Conservation (phyloP, 2,888 invertebrate genomes). For the Strigamia maritima region DNA sequence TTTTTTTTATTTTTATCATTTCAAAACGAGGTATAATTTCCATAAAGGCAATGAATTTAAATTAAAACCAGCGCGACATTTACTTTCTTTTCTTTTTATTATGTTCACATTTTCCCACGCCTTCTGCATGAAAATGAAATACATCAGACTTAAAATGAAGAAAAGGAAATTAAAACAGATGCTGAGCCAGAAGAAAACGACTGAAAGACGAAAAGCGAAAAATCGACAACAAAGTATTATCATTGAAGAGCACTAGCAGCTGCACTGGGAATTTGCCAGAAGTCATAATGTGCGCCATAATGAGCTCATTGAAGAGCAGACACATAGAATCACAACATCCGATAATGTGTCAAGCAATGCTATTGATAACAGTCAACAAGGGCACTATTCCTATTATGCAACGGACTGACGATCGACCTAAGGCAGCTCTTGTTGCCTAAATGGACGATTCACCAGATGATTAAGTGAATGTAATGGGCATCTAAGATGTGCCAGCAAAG, state of each 20-base stretch:
- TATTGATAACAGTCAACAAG: conserved; percentile 19
- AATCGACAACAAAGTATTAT: neutral
- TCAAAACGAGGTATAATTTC: neutral
- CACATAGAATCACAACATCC: conserved; percentile 10
- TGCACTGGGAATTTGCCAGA: conserved; percentile 23
- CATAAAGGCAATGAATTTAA: conserved; percentile 1
- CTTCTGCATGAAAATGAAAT: neutral
- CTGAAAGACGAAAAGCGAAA: neutral
- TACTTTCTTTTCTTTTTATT: neutral
- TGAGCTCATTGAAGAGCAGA: conserved; percentile 19
- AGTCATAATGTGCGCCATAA: conserved; percentile 17
- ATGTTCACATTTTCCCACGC: neutral
- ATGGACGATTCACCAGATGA: conserved; percentile 15
- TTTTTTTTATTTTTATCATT: neutral
- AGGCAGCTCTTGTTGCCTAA: neutral
- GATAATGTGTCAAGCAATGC: conserved; percentile 10
- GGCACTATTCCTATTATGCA: conserved; percentile 15
- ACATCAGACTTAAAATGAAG: neutral
- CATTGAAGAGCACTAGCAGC: neutral
- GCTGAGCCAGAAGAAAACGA: neutral
- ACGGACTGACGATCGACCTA: conserved; percentile 6
- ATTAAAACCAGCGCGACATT: neutral
- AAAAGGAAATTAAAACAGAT: conserved; percentile 7
- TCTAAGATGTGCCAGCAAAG: neutral
- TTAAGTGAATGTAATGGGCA: conserved; percentile 9